Evolutionary conservation across 2,888 invertebrate genomes (phyloP), one percentile per base, ranked within the genome.

Genomic region (Mellilla xanthometata): DNA sequence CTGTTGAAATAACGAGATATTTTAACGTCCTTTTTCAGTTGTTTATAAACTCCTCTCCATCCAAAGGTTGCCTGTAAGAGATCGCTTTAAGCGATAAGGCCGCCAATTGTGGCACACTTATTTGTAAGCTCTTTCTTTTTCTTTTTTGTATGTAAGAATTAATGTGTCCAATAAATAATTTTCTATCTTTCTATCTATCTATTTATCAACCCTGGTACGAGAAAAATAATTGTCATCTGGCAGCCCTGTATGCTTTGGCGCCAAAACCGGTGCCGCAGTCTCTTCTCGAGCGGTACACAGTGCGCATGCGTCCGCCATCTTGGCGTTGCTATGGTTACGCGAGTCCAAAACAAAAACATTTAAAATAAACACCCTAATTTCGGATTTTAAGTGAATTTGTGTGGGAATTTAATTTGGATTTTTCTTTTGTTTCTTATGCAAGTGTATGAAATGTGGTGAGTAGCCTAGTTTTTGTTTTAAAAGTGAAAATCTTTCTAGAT

Each of bases 241-340:
- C 39, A 23, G 38, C 4, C 6, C 15, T 23, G 40, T 28, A 56
- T 42, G 49, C 29, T 43, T 72, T 78, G 83, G 81, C 86, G 84
- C 83, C 82, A 86, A 84, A 84, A 78, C 50, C 47, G 42, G 42
- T 11, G 33, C 76, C 65, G 62, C 81, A 84, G 84, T 84, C 65
- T 58, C 54, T 58, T 56, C 63, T 69, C 63, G 72, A 51, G 58
- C 68, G 65, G 65, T 58, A 40, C 39, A 46, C 62, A 36, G 72
- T 59, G 70, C 80, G 82, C 82, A 81, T 79, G 84, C 80, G 78
- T 44, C 59, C 58, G 77, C 76, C 76, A 76, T 79, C 58, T 76
- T 77, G 53, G 53, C 56, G 80, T 85, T 77, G 72, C 69, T 64
- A 82, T 82, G 75, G 81, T 73, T 62, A 84, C 80, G 76, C 56